Evolutionary conservation across 2,797 vertebrate genomes (phyloP), one percentile per base, ranked within the genome.

Genomic region (Jordanella pulchra): DNA sequence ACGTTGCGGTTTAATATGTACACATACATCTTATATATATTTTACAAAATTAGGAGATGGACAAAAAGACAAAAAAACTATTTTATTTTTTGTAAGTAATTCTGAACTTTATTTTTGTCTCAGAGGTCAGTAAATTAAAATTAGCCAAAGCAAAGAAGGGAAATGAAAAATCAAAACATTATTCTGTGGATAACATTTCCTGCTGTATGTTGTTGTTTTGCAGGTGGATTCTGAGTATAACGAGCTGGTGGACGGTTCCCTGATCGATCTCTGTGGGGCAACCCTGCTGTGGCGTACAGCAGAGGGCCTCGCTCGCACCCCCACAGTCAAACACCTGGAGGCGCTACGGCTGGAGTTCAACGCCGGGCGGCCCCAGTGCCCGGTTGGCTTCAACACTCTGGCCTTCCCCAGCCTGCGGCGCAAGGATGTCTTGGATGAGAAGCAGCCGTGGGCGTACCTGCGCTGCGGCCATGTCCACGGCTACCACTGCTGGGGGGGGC

Each of bases 391-490:
- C 80, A 97, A 97, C 91, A 98, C 97, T 2, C 91, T 99, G 78
- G 96, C 96, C 0, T 99, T 98, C 88, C 97, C 97, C 82, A 97
- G 97, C 87, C 94, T 97, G 89, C 95, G 96, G 66, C 95, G 95
- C 69, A 95, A 95, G 85, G 96, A 95, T 15, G 94, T 96, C 0
- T 94, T 93, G 1, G 96, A 97, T 0, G 95, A 97, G 35, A 96
- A 95, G 84, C 97, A 97, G 82, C 97, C 97, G 0, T 99, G 97
- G 97, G 96, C 95, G 0, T 99, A 99, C 88, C 93, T 98, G 84
- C 95, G 87, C 87, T 99, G 97, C 0, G 97, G 97, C 71, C 97
- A 99, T 0, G 97, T 99, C 35, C 97, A 99, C 0, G 97, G 97
- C 69, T 97, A 97, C 87, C 97, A 98, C 84, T 94, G 92, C 78